Evolutionary conservation across 2,888 invertebrate genomes (phyloP).

Genomic region (Apoda limacodes): DNA sequence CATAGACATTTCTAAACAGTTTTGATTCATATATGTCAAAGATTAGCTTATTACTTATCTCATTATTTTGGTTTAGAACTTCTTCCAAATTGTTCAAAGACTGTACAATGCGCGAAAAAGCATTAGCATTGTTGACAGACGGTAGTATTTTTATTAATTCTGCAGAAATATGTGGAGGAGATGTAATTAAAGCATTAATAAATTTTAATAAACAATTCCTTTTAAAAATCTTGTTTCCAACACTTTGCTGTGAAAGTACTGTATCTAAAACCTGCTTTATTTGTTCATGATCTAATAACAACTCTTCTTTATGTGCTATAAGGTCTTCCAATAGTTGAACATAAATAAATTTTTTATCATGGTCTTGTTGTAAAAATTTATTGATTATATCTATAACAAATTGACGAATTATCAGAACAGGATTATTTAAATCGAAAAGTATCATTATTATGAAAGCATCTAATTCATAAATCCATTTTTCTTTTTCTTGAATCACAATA

Average conservation of each 20-base stretch:
- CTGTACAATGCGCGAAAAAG: conserved; percentile 45
- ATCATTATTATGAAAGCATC: conserved; percentile 64
- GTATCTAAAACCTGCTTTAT: conserved; percentile 72
- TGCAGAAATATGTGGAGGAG: conserved; percentile 56
- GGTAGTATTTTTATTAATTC: conserved; percentile 55
- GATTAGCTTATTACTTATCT: conserved; percentile 29
- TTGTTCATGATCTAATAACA: conserved; percentile 76
- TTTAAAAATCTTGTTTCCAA: conserved; percentile 46
- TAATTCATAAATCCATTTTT: conserved; percentile 47
- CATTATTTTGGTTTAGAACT: conserved; percentile 29
- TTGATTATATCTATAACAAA: conserved; percentile 66
- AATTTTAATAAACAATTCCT: conserved; percentile 47
- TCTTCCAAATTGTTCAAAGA: conserved; percentile 34
- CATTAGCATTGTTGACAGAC: conserved; percentile 51
- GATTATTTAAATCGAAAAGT: conserved; percentile 67
- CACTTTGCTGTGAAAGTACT: conserved; percentile 66
- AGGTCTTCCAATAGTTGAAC: conserved; percentile 57
- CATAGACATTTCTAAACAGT: conserved; percentile 64
- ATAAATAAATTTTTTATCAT: conserved; percentile 44
- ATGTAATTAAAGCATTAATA: conserved; percentile 40
- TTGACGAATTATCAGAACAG: conserved; percentile 64
- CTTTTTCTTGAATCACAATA: conserved; percentile 30
- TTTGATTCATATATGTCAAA: conserved; percentile 64
- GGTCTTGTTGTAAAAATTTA: conserved; percentile 33
- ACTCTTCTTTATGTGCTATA: conserved; percentile 64